phyloP scores from a whole-genome alignment of 2,797 vertebrate genomes.

The Lepilemur ruficaudatus region DNA sequence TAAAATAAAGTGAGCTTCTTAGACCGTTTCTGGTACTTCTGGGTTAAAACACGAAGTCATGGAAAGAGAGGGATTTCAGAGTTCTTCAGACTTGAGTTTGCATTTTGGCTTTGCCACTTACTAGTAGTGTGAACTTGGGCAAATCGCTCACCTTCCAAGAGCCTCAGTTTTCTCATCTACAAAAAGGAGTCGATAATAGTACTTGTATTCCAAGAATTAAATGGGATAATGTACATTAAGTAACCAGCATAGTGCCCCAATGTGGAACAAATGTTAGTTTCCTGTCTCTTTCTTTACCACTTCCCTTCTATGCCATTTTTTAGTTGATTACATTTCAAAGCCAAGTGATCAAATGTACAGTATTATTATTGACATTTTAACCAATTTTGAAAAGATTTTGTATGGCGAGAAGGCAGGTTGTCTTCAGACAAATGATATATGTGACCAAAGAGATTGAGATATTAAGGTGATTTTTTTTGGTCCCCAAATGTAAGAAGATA shows the following conservation, averaged over 20 bases:
- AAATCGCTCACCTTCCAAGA: background rate
- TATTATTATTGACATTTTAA: background rate
- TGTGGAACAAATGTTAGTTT: background rate
- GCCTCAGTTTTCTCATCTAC: background rate
- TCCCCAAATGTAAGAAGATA: background rate
- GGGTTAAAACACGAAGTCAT: background rate
- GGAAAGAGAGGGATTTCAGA: background rate
- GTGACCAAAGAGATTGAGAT: background rate
- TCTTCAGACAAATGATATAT: background rate
- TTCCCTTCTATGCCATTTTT: background rate
- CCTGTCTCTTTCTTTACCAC: background rate
- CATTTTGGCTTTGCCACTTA: background rate
- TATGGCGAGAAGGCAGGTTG: background rate
- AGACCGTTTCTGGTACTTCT: background rate
- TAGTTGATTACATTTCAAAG: background rate
- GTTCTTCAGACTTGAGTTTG: background rate
- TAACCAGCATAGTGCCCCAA: background rate
- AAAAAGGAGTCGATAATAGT: background rate
- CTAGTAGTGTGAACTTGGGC: background rate
- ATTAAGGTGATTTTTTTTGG: background rate
- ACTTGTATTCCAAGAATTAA: background rate
- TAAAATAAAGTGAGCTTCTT: slow-evolving; percentile 1
- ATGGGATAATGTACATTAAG: background rate
- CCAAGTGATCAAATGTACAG: background rate
- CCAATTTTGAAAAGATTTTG: background rate